Base-by-base conservation (phyloP, 2,797 vertebrate genomes). In the Xenopus petersii region DNA sequence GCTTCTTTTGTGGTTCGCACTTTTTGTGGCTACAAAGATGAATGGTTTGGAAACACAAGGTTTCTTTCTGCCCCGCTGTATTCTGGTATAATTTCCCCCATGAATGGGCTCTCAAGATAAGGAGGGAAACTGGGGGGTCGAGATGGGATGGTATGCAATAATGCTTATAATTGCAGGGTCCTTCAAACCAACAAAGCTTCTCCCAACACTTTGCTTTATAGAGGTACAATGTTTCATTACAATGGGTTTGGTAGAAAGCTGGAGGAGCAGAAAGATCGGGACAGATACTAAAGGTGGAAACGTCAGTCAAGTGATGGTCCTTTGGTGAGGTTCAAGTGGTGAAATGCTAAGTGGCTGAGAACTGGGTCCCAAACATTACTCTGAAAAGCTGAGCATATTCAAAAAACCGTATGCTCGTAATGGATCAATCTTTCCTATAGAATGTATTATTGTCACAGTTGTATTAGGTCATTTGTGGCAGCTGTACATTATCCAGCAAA, bases 131-230 rank as follows among this genome's bases (percentile, higher is more conserved):
- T 56, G 62, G 85, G 84, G 64, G 75, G 86, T 89, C 87, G 87
- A 84, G 86, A 88, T 88, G 86, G 89, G 86, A 87, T 88, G 88
- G 87, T 81, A 86, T 89, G 86, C 87, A 88, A 89, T 89, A 88
- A 91, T 91, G 90, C 88, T 86, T 83, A 82, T 91, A 91, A 92
- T 91, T 92, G 89, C 89, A 86, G 81, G 84, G 87, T 84, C 84
- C 88, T 91, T 87, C 82, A 87, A 80, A 82, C 33, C 71, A 77
- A 84, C 81, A 88, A 83, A 88, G 89, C 87, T 88, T 88, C 87
- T 82, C 70, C 81, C 80, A 82, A 83, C 84, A 82, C 86, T 91
- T 84, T 74, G 80, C 83, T 86, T 88, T 83, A 83, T 82, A 83
- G 84, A 81, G 80, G 81, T 68, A 82, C 83, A 83, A 89, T 87